phyloP scores from a whole-genome alignment of 2,888 invertebrate genomes.

The Cheilosia grossa region DNA sequence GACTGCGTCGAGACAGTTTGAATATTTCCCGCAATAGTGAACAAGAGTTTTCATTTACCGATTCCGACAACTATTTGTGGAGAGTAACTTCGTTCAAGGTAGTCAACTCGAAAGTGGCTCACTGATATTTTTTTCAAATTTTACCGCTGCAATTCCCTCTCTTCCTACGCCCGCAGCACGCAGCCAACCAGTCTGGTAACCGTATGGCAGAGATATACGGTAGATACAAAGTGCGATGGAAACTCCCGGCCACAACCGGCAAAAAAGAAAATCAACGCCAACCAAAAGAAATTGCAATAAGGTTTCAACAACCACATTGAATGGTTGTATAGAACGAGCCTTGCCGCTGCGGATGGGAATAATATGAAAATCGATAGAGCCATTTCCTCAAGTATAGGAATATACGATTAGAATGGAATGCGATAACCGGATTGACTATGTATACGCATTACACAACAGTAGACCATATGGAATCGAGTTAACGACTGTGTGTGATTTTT shows the following conservation, averaged over 20 bases:
- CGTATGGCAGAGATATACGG: neutral
- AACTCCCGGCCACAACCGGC: conserved; percentile 3
- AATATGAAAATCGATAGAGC: conserved; percentile 29
- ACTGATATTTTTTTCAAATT: conserved; percentile 3
- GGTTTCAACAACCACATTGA: neutral
- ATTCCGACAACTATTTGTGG: conserved; percentile 16
- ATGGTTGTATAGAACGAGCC: neutral
- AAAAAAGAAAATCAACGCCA: neutral
- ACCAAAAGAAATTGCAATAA: conserved; percentile 25
- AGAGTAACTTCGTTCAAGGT: conserved; percentile 6
- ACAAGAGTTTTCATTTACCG: conserved; percentile 9
- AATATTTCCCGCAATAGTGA: conserved; percentile 12
- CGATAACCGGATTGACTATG: conserved; percentile 12
- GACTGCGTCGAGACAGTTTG: conserved; percentile 13
- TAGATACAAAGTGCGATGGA: conserved; percentile 1
- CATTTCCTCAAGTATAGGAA: conserved; percentile 11
- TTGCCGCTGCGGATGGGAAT: neutral
- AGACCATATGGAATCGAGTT: conserved; percentile 11
- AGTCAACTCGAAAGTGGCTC: conserved; percentile 16
- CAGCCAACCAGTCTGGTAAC: neutral
- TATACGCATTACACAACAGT: neutral
- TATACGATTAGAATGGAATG: conserved; percentile 7
- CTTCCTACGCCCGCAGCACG: neutral
- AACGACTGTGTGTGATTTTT: conserved; percentile 1
- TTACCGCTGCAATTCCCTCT: conserved; percentile 1